Evolutionary conservation across 2,113 vertebrate genomes (phyloP), one percentile per base, ranked within the genome.

Genomic region (Hepsetus odoe): DNA sequence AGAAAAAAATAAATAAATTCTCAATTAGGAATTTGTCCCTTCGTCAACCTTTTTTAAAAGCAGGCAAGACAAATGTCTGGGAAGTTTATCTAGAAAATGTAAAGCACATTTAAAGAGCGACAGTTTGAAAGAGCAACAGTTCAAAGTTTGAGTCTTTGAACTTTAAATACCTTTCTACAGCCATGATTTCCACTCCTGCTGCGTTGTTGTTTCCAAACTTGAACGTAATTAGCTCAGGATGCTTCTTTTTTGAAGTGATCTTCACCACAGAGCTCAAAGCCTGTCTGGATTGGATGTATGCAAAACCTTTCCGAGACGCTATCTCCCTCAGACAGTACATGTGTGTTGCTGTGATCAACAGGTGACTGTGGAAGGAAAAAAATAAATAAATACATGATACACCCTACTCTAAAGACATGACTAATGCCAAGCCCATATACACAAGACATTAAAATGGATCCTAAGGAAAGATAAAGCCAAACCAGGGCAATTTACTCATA

Each of bases 191-290:
- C 90, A 98, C 95, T 68, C 95, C 96, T 5, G 96, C 90, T 61
- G 95, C 88, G 89, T 91, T 98, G 92, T 95, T 98, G 87, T 89
- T 98, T 89, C 98, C 97, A 33, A 96, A 99, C 88, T 99, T 99
- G 92, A 99, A 99, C 0, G 98, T 99, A 85, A 99, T 99, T 53
- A 99, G 93, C 82, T 99, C 98, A 0, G 98, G 98, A 82, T 98
- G 98, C 85, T 98, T 98, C 92, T 99, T 99, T 88, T 99, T 99
- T 42, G 98, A 99, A 13, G 98, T 99, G 87, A 99, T 99, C 94
- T 99, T 99, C 85, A 99, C 95, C 82, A 99, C 96, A 0, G 96
- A 95, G 91, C 94, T 99, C 61, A 99, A 91, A 2, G 97, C 95
- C 83, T 98, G 98, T 68, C 97, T 94, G 86, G 97, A 99, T 76